Base-by-base conservation (phyloP, 2,113 vertebrate species). In the Zonotrichia leucophrys region DNA sequence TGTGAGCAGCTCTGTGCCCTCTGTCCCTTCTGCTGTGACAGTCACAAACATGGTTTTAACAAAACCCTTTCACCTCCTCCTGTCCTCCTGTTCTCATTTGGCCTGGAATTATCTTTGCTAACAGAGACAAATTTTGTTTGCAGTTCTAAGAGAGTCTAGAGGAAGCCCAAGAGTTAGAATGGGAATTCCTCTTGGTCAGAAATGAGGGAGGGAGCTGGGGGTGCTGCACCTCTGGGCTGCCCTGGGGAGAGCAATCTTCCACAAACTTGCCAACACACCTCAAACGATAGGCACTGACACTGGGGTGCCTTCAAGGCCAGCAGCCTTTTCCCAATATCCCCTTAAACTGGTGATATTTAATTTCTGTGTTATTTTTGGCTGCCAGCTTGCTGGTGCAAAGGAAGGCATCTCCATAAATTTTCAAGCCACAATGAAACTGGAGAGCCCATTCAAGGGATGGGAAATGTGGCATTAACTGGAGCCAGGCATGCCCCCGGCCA, bases 191-290 rank as follows among this genome's bases (percentile, higher is more conserved):
- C 42, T 30, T 15, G 50, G 14, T 49, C n/a, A 77, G 49, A 37
- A 77, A 30, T 0, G 5, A 59, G 10, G 0, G 42, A 75, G 60
- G 16, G 6, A 19, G 15, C 28, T 67, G 53, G 15, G 49, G 23
- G 18, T 49, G 49, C 63, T 62, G 83, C 64, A 12, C 37, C 37
- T 22, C 49, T 17, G 24, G 16, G 58, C 63, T 49, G 44, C 17
- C 2, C 0, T 30, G 4, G 13, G 42, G 37, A 35, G 69, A 64
- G 5, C 6, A 13, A 1, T 2, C 31, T 28, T 2, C 59, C 68
- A 42, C 72, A 37, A 31, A 15, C 2, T 33, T 10, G 20, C 12
- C n/a, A 83, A 1, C 7, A 2, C 0, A 1, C 13, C 12, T 9
- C 68, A 12, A 30, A 28, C 3, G 9, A 16, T 2, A 52, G 2